phyloP scores from a whole-genome alignment of 2,113 vertebrate species.

The Ondatra zibethicus region DNA sequence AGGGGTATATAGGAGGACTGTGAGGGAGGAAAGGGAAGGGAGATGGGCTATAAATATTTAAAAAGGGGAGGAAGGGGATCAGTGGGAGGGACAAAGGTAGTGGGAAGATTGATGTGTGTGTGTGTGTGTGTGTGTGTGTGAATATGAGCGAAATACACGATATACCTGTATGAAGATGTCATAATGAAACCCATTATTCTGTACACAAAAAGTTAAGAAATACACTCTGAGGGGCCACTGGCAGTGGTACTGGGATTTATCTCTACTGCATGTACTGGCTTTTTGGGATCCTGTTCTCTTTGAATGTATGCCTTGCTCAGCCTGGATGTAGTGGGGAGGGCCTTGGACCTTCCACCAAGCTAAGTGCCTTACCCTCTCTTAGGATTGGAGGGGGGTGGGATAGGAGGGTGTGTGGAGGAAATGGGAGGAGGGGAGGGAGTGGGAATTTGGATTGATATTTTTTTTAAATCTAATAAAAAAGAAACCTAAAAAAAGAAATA shows the following conservation, averaged over 20 bases:
- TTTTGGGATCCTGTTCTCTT: no score
- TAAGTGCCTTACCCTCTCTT: no score
- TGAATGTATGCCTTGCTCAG: no score
- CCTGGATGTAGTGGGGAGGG: no score
- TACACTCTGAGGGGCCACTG: background rate
- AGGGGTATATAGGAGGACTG: background rate
- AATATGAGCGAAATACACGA: background rate
- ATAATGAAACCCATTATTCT: background rate
- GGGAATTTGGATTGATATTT: no score
- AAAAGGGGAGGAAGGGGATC: background rate
- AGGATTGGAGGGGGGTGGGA: no score
- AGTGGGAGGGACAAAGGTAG: background rate
- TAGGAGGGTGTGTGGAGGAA: no score
- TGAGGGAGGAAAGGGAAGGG: background rate
- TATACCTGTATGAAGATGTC: background rate
- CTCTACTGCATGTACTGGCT: no score
- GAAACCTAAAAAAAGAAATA: background rate
- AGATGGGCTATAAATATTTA: background rate
- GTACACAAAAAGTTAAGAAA: background rate
- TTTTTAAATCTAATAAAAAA: no score
- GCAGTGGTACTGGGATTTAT: no score
- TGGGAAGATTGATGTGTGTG: background rate
- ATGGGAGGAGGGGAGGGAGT: no score
- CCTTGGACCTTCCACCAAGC: no score
- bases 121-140: background rate